These are phyloP conservation scores for Steinernema scapterisci DNA, from an alignment of 2,888 invertebrate genomes.

Conservation along the genomic window DNA sequence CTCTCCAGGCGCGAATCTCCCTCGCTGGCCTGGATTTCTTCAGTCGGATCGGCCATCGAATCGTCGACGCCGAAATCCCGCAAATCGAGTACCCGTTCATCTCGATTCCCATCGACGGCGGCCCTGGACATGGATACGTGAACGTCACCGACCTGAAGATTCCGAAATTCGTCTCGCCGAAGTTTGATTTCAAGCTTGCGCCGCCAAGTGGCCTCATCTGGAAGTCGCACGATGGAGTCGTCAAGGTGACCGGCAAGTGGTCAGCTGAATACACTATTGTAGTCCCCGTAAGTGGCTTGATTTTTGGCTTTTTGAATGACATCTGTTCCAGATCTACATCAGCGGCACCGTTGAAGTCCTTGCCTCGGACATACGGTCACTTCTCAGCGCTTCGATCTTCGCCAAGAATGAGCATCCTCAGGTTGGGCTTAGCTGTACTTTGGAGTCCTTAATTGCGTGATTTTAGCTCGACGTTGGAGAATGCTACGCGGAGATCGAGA, in stretches of 20 bases:
- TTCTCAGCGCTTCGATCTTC: conserved; percentile 46
- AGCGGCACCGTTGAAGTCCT: conserved; percentile 55
- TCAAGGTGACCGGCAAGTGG: conserved; percentile 57
- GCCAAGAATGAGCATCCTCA: conserved; percentile 55
- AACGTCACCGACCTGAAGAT: conserved; percentile 51
- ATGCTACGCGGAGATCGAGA: conserved; percentile 46
- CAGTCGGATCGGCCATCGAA: conserved; percentile 46
- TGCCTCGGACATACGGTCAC: conserved; percentile 52
- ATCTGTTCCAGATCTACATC: conserved; percentile 47
- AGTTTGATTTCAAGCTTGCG: conserved; percentile 46
- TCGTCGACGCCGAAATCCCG: conserved; percentile 54
- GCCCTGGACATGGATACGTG: conserved; percentile 52
- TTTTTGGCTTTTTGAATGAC: background rate
- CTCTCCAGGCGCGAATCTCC: conserved; percentile 40
- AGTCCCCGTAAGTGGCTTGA: conserved; percentile 44
- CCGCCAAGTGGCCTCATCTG: conserved; percentile 51
- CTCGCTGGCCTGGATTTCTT: conserved; percentile 45
- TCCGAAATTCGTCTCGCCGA: conserved; percentile 52
- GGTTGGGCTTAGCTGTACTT: conserved; percentile 10
- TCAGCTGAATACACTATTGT: conserved; percentile 51
- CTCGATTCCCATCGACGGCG: conserved; percentile 51
- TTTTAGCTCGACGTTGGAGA: conserved; percentile 38
- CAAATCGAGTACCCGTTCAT: conserved; percentile 55
- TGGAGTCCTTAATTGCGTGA: background rate
- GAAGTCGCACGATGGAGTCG: conserved; percentile 50